Evolutionary conservation across 2,888 invertebrate genomes (phyloP).

Genomic region (Campoplex capitator): DNA sequence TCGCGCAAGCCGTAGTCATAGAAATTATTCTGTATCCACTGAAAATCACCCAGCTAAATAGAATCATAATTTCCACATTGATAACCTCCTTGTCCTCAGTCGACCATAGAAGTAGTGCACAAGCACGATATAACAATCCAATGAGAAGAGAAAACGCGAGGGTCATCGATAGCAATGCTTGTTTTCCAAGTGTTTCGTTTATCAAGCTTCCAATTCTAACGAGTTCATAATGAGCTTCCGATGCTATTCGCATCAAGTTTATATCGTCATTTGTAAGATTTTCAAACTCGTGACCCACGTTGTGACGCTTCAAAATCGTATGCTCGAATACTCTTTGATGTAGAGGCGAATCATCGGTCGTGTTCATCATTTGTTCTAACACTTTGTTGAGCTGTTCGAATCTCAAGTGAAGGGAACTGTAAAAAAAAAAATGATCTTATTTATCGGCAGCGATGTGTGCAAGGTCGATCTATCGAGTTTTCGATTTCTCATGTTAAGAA

Average conservation of each 20-base stretch:
- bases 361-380: constrained; percentile 69
- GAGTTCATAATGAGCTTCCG: constrained; percentile 73
- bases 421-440: not conserved
- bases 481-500: no score
- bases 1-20: constrained; percentile 68
- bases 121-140: constrained; percentile 69
- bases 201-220: constrained; percentile 65
- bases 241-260: constrained; percentile 69
- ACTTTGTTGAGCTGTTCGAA: constrained; percentile 68
- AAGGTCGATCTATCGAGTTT: not conserved
- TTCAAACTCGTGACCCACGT: constrained; percentile 11
- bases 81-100: rapidly evolving
- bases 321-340: constrained; percentile 69
- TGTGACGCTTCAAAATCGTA: constrained; percentile 29
- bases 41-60: constrained; percentile 59
- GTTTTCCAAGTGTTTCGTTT: constrained; percentile 72
- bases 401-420: constrained; percentile 48
- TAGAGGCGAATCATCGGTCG: constrained; percentile 69
- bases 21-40: constrained; percentile 61
- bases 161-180: constrained; percentile 71
- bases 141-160: constrained; percentile 69
- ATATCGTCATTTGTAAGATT: constrained; percentile 54
- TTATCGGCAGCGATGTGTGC: not conserved
- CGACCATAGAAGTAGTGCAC: constrained; percentile 58
- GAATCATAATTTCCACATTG: constrained; percentile 3